Conservation (phyloP, 2,113 vertebrate genomes). For the Xiphophorus maculatus region DNA sequence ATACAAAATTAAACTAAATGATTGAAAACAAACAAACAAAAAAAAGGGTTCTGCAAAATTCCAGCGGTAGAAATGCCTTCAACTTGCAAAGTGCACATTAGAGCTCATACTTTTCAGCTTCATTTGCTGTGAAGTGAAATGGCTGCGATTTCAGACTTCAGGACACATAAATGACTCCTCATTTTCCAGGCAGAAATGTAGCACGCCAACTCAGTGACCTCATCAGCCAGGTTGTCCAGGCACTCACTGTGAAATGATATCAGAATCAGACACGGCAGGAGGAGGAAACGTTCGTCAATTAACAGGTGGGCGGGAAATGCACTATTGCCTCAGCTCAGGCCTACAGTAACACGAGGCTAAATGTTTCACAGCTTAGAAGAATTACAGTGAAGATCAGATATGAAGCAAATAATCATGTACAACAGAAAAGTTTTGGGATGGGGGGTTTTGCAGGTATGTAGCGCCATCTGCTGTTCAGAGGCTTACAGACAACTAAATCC, state of each 20-base stretch:
- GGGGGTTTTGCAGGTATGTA: slow-evolving; percentile 7
- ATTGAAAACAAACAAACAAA: no score
- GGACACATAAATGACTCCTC: slow-evolving; percentile 39
- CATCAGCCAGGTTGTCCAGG: slow-evolving; percentile 32
- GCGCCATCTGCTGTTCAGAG: slow-evolving; percentile 70
- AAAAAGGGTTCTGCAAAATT: slow-evolving; percentile 17
- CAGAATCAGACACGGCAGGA: slow-evolving; percentile 34
- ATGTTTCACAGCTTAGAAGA: background rate
- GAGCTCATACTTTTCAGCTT: slow-evolving; percentile 42
- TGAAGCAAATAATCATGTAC: background rate
- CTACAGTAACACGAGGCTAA: background rate
- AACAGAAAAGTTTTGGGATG: background rate
- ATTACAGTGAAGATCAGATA: background rate
- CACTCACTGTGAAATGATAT: slow-evolving; percentile 40
- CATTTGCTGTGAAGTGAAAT: slow-evolving; percentile 53
- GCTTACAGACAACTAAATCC: background rate
- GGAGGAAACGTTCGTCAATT: background rate
- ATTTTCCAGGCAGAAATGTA: slow-evolving; percentile 46
- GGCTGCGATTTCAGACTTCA: slow-evolving; percentile 27
- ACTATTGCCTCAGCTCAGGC: background rate
- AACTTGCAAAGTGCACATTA: slow-evolving; percentile 47
- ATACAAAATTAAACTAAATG: background rate
- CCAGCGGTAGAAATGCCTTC: slow-evolving; percentile 37
- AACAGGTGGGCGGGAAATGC: background rate
- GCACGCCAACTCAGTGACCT: slow-evolving; percentile 47